Percentiles rank a stretch among this genome's conserved stretches.
phyloP scores from a whole-genome alignment of 1,140 invertebrate genomes.

The Mactra quadrangularis region DNA sequence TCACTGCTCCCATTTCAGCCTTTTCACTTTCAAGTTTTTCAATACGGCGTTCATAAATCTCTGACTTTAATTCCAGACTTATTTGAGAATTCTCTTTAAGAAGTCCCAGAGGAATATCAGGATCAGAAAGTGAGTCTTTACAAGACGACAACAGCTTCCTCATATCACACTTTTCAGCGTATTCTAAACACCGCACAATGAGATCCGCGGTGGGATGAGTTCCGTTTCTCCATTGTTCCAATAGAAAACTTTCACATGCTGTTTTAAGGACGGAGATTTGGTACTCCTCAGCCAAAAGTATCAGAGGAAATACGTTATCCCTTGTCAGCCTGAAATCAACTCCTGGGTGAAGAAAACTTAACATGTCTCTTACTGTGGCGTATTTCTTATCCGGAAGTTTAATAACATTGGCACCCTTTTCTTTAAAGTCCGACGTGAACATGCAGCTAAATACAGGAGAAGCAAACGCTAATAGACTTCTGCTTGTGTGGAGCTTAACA shows the following conservation, averaged over 20 bases:
- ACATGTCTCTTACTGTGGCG: constrained; percentile 17
- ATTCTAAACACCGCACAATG: constrained; percentile 32
- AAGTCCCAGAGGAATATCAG: constrained; percentile 8
- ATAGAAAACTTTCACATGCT: constrained; percentile 29
- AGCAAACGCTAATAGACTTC: constrained; percentile 29
- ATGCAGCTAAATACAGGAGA: constrained; percentile 55
- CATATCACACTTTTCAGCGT: constrained; percentile 14
- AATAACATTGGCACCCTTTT: constrained; percentile 42
- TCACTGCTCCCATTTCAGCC: constrained; percentile 11
- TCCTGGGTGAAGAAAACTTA: constrained; percentile 46
- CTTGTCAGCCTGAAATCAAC: constrained; percentile 28
- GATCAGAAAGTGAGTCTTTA: neutral
- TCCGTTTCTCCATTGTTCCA: neutral
- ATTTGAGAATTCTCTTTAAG: constrained; percentile 34
- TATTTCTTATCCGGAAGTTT: constrained; percentile 35
- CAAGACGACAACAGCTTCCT: neutral
- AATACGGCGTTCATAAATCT: constrained; percentile 28
- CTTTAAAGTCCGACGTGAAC: constrained; percentile 47
- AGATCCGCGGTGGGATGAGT: neutral
- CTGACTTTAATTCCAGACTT: constrained; percentile 12
- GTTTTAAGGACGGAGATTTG: constrained; percentile 35
- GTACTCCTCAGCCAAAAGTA: constrained; percentile 46
- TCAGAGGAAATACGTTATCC: constrained; percentile 28
- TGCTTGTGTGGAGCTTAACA: constrained; percentile 4
- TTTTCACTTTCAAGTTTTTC: constrained; percentile 21